These are phyloP conservation scores for Ectemnius lituratus DNA, from an alignment of 2,888 invertebrate species.

Conservation along the genomic window DNA sequence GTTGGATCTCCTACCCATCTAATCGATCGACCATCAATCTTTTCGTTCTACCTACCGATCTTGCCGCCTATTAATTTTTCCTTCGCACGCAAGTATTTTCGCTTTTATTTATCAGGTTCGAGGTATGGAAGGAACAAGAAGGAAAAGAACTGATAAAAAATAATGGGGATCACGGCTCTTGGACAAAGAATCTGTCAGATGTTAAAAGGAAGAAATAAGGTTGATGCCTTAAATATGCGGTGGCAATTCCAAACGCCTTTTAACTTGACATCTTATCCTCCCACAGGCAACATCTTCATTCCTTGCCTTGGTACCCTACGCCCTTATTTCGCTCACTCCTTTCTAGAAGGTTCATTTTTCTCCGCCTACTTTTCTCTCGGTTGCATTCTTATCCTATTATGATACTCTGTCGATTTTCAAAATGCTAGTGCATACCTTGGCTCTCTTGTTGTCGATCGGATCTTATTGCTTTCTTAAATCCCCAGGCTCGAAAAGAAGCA, in stretches of 20 bases:
- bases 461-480: too few relatives aligned
- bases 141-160: too few relatives aligned
- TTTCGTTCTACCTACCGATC: constrained; percentile 5
- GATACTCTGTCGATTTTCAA: constrained; percentile 13
- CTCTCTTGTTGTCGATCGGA: background rate
- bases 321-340: constrained; percentile 4
- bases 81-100: background rate
- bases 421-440: constrained; percentile 20
- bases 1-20: constrained; percentile 3
- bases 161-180: too few relatives aligned
- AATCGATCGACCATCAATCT: constrained; percentile 13
- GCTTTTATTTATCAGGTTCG: background rate
- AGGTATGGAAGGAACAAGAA: too few relatives aligned
- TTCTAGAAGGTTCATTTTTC: constrained; percentile 22
- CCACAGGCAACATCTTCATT: background rate
- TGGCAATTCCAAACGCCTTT: too few relatives aligned
- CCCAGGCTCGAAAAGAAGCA: too few relatives aligned
- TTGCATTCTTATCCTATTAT: constrained; percentile 21
- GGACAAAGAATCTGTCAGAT: too few relatives aligned
- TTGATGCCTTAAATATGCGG: too few relatives aligned
- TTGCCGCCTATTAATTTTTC: background rate
- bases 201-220: too few relatives aligned
- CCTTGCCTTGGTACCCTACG: constrained; percentile 1
- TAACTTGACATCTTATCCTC: too few relatives aligned
- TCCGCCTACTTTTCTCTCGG: constrained; percentile 36